These are phyloP conservation scores for Axis porcinus DNA, from an alignment of 2,113 vertebrate genomes.

Conservation along the genomic window DNA sequence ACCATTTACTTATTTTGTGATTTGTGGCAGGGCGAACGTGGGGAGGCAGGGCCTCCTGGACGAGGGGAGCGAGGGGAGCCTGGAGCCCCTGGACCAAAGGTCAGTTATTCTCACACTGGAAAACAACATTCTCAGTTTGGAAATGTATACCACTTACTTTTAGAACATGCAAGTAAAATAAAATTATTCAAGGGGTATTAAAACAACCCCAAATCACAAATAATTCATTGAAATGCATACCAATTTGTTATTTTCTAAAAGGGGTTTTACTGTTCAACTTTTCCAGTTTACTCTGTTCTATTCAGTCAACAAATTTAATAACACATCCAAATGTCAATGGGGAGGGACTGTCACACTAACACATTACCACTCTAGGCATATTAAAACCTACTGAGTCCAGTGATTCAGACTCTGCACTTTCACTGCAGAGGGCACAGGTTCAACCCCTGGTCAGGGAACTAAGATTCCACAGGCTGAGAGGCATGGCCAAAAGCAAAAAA, in stretches of 20 bases:
- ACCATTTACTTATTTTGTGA: slow-evolving; percentile 26
- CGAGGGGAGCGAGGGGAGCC: slow-evolving; percentile 92
- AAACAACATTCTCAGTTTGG: background rate
- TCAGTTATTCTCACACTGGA: slow-evolving; percentile 73
- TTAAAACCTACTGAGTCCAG: background rate
- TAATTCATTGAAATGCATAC: background rate
- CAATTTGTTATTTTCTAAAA: background rate
- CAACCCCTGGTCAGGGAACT: background rate
- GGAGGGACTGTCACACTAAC: background rate
- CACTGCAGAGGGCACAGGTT: background rate
- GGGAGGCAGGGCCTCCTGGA: slow-evolving; percentile 90
- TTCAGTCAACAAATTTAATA: background rate
- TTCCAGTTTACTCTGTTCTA: background rate
- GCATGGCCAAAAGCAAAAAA: background rate
- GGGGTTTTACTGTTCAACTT: background rate
- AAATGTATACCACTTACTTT: background rate
- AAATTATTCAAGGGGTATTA: slow-evolving; percentile 1
- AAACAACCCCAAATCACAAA: background rate
- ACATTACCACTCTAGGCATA: background rate
- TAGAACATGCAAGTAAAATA: slow-evolving; percentile 20
- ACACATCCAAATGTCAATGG: background rate
- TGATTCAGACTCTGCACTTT: background rate
- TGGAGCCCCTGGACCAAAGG: slow-evolving; percentile 91
- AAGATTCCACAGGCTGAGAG: background rate
- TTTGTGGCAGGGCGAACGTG: slow-evolving; percentile 90